Evolutionary conservation across 1,140 invertebrate species (phyloP), one percentile per base, ranked within the genome.

Genomic region (Drosophila ohnishii): DNA sequence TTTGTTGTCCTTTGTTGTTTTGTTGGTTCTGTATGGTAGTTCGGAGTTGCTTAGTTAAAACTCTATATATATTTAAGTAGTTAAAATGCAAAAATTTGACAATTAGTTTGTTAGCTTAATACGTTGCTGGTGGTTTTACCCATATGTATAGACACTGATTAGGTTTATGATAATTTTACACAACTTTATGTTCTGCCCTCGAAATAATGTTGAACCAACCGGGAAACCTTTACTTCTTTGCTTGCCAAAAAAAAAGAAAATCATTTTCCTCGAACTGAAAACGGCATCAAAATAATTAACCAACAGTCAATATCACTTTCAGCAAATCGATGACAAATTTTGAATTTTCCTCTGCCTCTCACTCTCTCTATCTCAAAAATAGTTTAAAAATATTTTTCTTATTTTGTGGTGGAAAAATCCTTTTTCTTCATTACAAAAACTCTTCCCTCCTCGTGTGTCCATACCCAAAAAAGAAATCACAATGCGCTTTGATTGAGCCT

Each of bases 401-500:
- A 22, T 71, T 71, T 70, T 58, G 50, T 40, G 56, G 10, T 35
- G 67, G 67, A 71, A 71, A 71, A 70, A 58, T 71, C 67, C 64
- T 30, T 47, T 81, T 73, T 73, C 50, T 73, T 14, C 5, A 37
- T 58, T 70, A 66, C 57, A 75, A 60, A 42, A 62, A 45, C 40
- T 62, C 11, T 16, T 48, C 47, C n/a, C 14, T 56, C 35, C 59
- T 30, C 32, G 22, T 50, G 30, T 75, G 65, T 69, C 53, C 57
- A 50, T 59, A 42, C 42, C 60, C 67, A 80, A 61, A 76, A 81
- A 72, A 72, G 62, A 83, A 88, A 91, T 91, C 90, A 91, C 90
- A 91, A 79, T 91, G 79, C 86, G 90, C 90, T 91, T 91, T 91
- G 90, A 91, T 90, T 90, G 90, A 91, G 90, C 90, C 84, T 77